These are phyloP conservation scores for Thalassarche chlororhynchos DNA, from an alignment of 2,113 vertebrate genomes.

Conservation along the genomic window DNA sequence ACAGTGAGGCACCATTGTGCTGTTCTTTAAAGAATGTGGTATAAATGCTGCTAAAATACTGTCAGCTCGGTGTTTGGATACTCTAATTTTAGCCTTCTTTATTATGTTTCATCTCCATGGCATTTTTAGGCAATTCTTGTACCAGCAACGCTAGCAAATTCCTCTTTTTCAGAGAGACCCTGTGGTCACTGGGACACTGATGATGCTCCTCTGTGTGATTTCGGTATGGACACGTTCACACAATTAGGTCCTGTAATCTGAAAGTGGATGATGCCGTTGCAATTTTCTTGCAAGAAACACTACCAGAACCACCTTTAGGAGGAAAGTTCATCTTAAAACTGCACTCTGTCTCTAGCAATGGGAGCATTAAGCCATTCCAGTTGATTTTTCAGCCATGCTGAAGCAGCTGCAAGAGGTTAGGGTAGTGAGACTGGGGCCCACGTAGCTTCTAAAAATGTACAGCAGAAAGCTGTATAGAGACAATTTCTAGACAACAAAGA, in stretches of 20 bases:
- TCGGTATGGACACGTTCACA: neutral
- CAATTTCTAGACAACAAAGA: neutral
- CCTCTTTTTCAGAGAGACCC: neutral
- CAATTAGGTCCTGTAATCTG: neutral
- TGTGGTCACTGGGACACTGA: neutral
- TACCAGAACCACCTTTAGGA: neutral
- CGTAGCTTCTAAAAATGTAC: neutral
- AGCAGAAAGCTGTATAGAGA: neutral
- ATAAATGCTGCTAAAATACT: slow-evolving; percentile 46
- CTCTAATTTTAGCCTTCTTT: slow-evolving; percentile 56
- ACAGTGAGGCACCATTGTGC: neutral
- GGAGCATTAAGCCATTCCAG: neutral
- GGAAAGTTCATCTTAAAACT: neutral
- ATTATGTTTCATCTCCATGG: slow-evolving; percentile 50
- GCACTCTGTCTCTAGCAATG: neutral
- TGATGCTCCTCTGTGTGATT: neutral
- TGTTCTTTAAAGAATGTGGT: slow-evolving; percentile 13
- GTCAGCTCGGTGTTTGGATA: slow-evolving; percentile 16
- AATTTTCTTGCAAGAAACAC: neutral
- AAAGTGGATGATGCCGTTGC: neutral
- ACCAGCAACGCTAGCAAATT: neutral
- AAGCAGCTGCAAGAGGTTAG: neutral
- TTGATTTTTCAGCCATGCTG: neutral
- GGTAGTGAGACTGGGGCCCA: neutral
- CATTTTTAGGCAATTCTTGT: slow-evolving; percentile 31